Percentiles rank a stretch among this genome's conserved stretches.
These are phyloP conservation scores for Rhagonycha lutea DNA, from an alignment of 2,888 invertebrate species.

Conservation along the genomic window DNA sequence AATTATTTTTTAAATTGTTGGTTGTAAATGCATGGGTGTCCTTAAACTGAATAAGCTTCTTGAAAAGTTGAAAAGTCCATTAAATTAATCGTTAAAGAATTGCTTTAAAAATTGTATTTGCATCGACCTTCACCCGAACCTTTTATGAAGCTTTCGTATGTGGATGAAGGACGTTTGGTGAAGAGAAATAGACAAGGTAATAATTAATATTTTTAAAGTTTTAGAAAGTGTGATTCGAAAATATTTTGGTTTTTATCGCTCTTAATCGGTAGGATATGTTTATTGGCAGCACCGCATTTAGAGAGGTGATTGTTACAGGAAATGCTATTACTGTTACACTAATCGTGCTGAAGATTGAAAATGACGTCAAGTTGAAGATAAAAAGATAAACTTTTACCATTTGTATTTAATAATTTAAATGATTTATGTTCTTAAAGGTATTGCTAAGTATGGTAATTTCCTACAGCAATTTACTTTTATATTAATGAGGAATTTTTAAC, in stretches of 20 bases:
- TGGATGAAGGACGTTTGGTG: background rate
- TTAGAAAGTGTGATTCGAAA: background rate
- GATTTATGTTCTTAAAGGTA: background rate
- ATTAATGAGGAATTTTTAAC: background rate
- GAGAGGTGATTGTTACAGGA: constrained; percentile 3
- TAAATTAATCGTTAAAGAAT: background rate
- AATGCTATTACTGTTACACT: background rate
- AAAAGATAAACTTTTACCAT: background rate
- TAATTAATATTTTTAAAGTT: background rate
- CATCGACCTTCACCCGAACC: background rate
- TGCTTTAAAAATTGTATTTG: background rate
- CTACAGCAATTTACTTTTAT: background rate
- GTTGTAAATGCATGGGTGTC: background rate
- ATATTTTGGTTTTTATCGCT: background rate
- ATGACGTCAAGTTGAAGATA: background rate
- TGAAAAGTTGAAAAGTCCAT: background rate
- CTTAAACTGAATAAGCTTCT: background rate
- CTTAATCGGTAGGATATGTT: background rate
- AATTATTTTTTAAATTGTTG: background rate
- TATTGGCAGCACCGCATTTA: background rate
- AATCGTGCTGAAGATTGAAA: background rate
- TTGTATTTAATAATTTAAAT: background rate
- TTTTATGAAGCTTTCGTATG: background rate
- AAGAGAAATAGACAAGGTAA: background rate
- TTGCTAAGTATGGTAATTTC: background rate